phyloP scores from a whole-genome alignment of 2,113 vertebrate species.

The Aptenodytes forsteri region DNA sequence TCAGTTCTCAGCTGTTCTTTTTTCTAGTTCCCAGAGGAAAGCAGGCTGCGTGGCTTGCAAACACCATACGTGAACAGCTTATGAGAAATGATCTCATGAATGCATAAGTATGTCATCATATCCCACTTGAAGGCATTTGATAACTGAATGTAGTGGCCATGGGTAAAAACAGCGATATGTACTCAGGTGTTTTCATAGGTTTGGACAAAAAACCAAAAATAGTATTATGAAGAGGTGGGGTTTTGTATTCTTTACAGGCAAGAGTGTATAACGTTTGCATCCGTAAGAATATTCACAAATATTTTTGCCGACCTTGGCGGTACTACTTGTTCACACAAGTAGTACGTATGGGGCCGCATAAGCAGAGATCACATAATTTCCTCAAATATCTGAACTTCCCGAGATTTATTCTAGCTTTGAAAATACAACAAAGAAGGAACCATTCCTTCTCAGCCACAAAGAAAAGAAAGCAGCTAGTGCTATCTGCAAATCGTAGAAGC shows the following conservation, averaged over 20 bases:
- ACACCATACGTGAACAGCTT: constrained; percentile 62
- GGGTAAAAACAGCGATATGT: constrained; percentile 17
- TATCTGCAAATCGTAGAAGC: not conserved
- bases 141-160: constrained; percentile 56
- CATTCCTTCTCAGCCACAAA: not conserved
- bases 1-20: constrained; percentile 45
- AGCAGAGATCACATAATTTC: not conserved
- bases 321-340: no score
- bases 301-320: not conserved
- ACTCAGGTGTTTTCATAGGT: constrained; percentile 37
- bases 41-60: constrained; percentile 39
- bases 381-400: not conserved
- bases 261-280: not conserved
- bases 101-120: constrained; percentile 65
- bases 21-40: constrained; percentile 54
- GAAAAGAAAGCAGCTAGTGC: not conserved
- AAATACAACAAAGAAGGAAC: not conserved
- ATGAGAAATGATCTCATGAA: constrained; percentile 64
- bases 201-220: not conserved
- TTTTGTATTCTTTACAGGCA: not conserved
- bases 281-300: not conserved
- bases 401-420: not conserved
- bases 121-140: constrained; percentile 58
- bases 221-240: not conserved
- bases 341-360: accelerated